Base-by-base conservation (phyloP, 2,888 invertebrate species). In the Eristalis arbustorum region DNA sequence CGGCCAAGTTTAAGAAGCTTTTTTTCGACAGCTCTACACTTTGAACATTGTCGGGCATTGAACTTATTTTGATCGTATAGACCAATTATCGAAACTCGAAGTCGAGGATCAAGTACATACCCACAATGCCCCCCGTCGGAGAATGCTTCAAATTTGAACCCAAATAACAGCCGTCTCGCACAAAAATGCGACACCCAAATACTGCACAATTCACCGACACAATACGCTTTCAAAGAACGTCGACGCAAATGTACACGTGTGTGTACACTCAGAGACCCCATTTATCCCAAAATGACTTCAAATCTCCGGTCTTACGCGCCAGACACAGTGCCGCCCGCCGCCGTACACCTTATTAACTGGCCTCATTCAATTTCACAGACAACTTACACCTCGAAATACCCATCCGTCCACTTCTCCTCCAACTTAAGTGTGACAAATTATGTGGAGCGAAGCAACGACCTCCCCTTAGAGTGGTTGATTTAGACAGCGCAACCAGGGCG, bases 381-480 rank as follows among this genome's bases (percentile, higher is more conserved):
- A 66, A 71, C 63, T 59, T 66, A 59, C 71, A 67, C 49, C 49
- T 49, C 49, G 49, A 49, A 49, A 6, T 8, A 18, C 49, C 2
- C 49, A 49, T 49, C 18, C 49, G 5, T 49, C 18, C 37, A n/a
- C 31, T 34, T 31, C 61, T n/a, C 18, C 57, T 14, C 49, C 5
- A 49, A 62, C 28, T 25, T 71, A 71, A 64, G 71, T 71, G 71
- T 42, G 64, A 72, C 64, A 78, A 71, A 66, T 78, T 64, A 59
- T 40, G 34, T 71, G 64, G 49, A 63, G 68, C 56, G n/a, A 71
- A 71, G 59, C 64, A 37, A 64, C 57, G 31, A 63, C 37, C 25
- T 3, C 5, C 63, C 28, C 34, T 25, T 4, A 13, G 14, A 76
- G 62, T 13, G 6, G 59, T 66, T 74, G 59, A 74, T 74, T 59